phyloP scores from a whole-genome alignment of 1,140 invertebrate genomes.

The Meloidogyne hapla region DNA sequence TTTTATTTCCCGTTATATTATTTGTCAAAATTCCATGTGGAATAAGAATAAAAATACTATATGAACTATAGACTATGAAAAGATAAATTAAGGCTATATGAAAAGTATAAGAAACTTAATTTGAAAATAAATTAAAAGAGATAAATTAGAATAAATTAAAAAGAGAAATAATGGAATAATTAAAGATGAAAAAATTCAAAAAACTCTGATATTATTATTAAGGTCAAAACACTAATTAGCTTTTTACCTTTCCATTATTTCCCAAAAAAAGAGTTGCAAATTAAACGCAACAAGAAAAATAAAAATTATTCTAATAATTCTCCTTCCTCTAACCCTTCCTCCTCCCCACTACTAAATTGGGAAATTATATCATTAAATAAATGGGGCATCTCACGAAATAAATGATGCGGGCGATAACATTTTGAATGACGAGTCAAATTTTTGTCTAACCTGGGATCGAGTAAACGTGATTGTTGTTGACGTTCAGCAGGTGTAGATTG shows the following conservation, averaged over 20 bases:
- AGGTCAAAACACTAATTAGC: too few relatives aligned
- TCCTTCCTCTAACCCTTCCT: neutral
- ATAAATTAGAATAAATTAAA: too few relatives aligned
- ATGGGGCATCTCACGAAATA: slow-evolving; percentile 18
- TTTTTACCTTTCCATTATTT: neutral
- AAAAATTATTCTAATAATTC: slow-evolving; percentile 1
- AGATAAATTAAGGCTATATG: too few relatives aligned
- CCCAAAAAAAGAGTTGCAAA: slow-evolving; percentile 13
- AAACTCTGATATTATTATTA: too few relatives aligned
- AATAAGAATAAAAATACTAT: too few relatives aligned
- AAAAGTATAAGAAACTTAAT: too few relatives aligned
- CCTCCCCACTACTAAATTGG: neutral
- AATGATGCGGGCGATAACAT: slow-evolving; percentile 14
- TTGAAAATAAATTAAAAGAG: too few relatives aligned
- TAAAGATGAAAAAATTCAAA: too few relatives aligned
- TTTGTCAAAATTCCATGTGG: too few relatives aligned
- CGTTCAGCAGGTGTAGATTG: neutral
- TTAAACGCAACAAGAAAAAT: neutral
- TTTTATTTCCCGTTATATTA: too few relatives aligned
- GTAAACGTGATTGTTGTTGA: neutral
- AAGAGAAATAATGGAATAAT: too few relatives aligned
- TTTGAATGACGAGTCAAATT: slow-evolving; percentile 11
- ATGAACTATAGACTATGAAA: too few relatives aligned
- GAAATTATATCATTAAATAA: slow-evolving; percentile 9
- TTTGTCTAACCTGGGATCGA: slow-evolving; percentile 28